Base-by-base conservation (phyloP, 1,140 invertebrate genomes). In the Mercenaria mercenaria region DNA sequence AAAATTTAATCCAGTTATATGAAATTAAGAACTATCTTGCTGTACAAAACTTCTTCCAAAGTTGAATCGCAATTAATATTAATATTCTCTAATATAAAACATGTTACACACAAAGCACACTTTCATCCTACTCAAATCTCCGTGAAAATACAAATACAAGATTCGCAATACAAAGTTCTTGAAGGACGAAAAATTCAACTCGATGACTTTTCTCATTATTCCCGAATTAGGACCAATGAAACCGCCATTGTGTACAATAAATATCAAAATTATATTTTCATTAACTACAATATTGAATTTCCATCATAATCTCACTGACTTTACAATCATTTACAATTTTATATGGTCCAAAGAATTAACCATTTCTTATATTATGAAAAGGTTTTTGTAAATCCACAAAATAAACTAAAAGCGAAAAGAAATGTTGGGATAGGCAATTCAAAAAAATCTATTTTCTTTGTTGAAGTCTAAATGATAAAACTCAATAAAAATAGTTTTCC, bases 381-480 rank as follows among this genome's bases (percentile, higher is more conserved):
- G 23, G 47, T 26, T 77, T 77, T 77, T 77, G 43, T 32, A 77
- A 77, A 77, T 77, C 74, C 43, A 20, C 41, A 50, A 77, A 77
- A 77, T 50, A 77, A 77, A 77, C 41, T 77, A 26, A 72, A 6
- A 39, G 2, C 26, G 39, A 6, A 77, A n/a, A 52, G 47, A 77
- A 77, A 50, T 34, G 1, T 29, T 8, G 41, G 26, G 74, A 77
- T 26, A 29, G n/a, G 47, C 69, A 20, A 67, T 67, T 67, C 26
- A 34, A 13, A 32, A 72, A 37, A 72, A 39, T 4, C 8, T 13
- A 59, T 26, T 4, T 59, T 59, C 6, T 59, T 59, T 59, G 56
- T n/a, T 59, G 26, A n/a, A n/a, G n/a, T n/a, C n/a, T n/a, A n/a
- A n/a, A n/a, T n/a, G n/a, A n/a, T n/a, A n/a, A n/a, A n/a, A n/a